Conservation (phyloP, 1,140 invertebrate genomes). For the Bombyx mandarina region DNA sequence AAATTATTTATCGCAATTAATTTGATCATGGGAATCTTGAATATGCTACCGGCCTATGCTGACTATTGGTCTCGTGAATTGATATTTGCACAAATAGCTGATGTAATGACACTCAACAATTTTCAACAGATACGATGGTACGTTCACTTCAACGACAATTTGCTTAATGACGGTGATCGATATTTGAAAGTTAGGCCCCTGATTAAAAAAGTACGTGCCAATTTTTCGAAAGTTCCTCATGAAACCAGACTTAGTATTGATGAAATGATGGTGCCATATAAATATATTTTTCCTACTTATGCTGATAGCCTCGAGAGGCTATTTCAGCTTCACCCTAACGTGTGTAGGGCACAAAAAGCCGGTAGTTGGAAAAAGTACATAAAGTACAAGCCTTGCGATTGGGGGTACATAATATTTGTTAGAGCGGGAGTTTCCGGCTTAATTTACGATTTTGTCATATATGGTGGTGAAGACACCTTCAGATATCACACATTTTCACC, state of each 20-base stretch:
- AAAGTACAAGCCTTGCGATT: constrained; percentile 20
- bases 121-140: constrained; percentile 21
- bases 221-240: too few species aligned
- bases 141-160: constrained; percentile 38
- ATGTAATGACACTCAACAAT: constrained; percentile 33
- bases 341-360: constrained; percentile 18
- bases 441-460: constrained; percentile 49
- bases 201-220: too few species aligned
- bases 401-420: constrained; percentile 49
- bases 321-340: too few species aligned
- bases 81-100: constrained; percentile 19
- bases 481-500: constrained; percentile 14
- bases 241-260: too few species aligned
- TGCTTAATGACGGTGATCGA: constrained; percentile 8
- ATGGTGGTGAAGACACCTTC: constrained; percentile 29
- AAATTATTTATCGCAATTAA: constrained; percentile 14
- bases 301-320: too few species aligned
- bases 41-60: constrained; percentile 12
- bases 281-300: too few species aligned
- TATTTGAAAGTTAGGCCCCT: too few species aligned
- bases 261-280: too few species aligned
- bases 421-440: constrained; percentile 36
- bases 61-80: constrained; percentile 15
- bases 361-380: constrained; percentile 30
- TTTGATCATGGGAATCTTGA: constrained; percentile 16